phyloP scores from a whole-genome alignment of 2,888 invertebrate genomes.

The Boloria euphrosyne region DNA sequence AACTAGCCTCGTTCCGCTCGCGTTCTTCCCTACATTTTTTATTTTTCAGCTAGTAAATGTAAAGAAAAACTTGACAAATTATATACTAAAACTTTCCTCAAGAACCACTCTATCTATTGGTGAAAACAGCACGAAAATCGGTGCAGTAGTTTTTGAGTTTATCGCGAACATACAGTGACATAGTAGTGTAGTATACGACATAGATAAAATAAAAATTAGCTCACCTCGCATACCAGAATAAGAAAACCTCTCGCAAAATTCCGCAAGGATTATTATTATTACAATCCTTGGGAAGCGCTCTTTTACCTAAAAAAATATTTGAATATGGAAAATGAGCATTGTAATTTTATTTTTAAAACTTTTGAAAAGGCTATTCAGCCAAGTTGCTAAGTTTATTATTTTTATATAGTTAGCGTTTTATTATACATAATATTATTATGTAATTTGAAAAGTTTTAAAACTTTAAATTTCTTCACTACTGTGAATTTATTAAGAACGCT shows the following conservation, averaged over 20 bases:
- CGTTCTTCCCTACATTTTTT: too few relatives aligned
- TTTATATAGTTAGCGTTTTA: too few relatives aligned
- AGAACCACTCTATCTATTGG: too few relatives aligned
- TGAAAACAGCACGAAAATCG: too few relatives aligned
- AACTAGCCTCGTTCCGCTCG: too few relatives aligned
- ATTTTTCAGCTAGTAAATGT: too few relatives aligned
- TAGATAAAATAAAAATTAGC: slow-evolving; percentile 23
- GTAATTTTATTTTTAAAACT: background rate
- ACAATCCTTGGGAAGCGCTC: slow-evolving; percentile 89
- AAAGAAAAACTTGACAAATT: too few relatives aligned
- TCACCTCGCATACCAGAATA: slow-evolving; percentile 97
- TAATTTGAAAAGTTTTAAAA: background rate
- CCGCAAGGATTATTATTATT: slow-evolving; percentile 94
- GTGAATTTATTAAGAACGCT: background rate
- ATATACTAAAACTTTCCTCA: too few relatives aligned
- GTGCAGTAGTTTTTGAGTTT: too few relatives aligned
- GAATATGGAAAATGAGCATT: background rate
- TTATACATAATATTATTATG: background rate
- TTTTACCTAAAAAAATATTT: slow-evolving; percentile 50
- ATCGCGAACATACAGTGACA: too few relatives aligned
- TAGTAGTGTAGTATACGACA: too few relatives aligned
- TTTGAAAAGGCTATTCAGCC: background rate
- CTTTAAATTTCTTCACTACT: background rate
- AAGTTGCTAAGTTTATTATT: too few relatives aligned
- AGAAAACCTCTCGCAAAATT: slow-evolving; percentile 97